phyloP scores from a whole-genome alignment of 1,140 invertebrate species.

The Drosophila nebulosa region DNA sequence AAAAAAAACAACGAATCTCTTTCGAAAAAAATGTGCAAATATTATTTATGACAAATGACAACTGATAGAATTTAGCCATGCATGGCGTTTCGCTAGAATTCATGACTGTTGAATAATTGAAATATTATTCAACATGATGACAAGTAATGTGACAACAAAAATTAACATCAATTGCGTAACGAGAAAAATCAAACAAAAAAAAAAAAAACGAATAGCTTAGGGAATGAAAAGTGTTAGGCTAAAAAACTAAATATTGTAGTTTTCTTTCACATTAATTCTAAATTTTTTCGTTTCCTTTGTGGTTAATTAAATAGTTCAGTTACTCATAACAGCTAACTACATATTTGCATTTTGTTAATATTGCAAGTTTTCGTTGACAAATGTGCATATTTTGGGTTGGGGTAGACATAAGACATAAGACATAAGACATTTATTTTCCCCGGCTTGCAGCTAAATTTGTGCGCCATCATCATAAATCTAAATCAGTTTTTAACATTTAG shows the following conservation, averaged over 20 bases:
- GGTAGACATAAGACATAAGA: not conserved
- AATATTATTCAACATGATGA: not conserved
- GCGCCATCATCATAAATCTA: conserved; percentile 52
- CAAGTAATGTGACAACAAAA: not conserved
- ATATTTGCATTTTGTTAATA: not conserved
- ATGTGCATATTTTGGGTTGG: no score
- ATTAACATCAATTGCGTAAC: not conserved
- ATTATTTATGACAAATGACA: not conserved
- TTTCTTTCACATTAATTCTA: no score
- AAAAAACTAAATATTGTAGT: no score
- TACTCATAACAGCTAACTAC: no score
- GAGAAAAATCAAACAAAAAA: not conserved
- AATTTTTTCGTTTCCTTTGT: no score
- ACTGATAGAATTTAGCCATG: not conserved
- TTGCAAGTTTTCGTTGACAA: not conserved
- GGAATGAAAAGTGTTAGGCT: no score
- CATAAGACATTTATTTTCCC: conserved; percentile 3
- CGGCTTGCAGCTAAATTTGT: conserved; percentile 12
- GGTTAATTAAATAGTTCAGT: no score
- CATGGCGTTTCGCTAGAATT: not conserved
- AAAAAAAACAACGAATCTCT: not conserved
- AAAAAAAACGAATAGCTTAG: not conserved
- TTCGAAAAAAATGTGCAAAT: not conserved
- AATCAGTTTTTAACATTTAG: conserved; percentile 31
- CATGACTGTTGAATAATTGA: not conserved